Evolutionary conservation across 2,113 vertebrate genomes (phyloP), one percentile per base, ranked within the genome.

Genomic region (Planiliza haematocheilus): DNA sequence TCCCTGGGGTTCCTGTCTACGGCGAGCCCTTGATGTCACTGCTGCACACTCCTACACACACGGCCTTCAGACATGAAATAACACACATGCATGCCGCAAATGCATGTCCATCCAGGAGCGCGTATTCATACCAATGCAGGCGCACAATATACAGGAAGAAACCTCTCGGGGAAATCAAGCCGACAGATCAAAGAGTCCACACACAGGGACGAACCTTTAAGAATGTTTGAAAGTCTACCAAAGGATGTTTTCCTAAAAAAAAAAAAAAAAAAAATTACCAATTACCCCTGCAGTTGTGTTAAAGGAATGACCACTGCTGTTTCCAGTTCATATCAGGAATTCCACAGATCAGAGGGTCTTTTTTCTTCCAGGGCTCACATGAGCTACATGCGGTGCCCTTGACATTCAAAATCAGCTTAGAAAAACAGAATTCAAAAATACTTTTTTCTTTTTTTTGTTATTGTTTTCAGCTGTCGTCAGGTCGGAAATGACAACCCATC

Each of bases 161-260:
- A 72, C 72, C 57, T 83, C 82, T 74, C 79, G 41, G 59, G 43
- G 38, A 68, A 83, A 88, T 83, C 71, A 75, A 46, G 56, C 53
- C 62, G 67, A 78, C 81, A 84, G 81, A 88, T 88, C 81, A 90
- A 89, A 85, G 79, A 61, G 74, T 8, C 16, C 52, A 73, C 75
- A 65, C 13, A 58, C 57, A 46, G 64, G 24, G 68, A 79, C 60
- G 50, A 90, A 88, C 74, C 70, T 87, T 84, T 84, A 63, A 38
- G 53, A 83, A 70, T 18, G 64, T 86, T 86, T 86, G 77, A 81
- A 83, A 83, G 73, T 77, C 67, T 71, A 65, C 65, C 74, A 78
- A 81, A 64, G 65, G 69, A 83, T 74, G 74, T 82, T 88, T 83
- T 77, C 57, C 76, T 73, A 73, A 77, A 74, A 84, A 67, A 73